Evolutionary conservation across 2,888 invertebrate species (phyloP).

Genomic region (Diabrotica balteata): DNA sequence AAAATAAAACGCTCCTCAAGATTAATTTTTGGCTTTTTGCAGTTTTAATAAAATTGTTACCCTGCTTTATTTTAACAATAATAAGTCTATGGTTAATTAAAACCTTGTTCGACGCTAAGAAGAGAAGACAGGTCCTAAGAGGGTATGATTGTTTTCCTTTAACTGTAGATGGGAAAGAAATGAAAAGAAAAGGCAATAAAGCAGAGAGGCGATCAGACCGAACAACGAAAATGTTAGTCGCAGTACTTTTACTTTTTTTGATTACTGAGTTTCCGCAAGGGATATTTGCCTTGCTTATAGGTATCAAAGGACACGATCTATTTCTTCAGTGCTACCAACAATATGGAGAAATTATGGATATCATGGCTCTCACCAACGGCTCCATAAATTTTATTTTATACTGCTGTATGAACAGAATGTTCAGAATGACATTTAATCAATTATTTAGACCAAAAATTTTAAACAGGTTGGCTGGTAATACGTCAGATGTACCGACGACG

Average conservation of each 20-base stretch:
- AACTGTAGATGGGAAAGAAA: conserved; percentile 36
- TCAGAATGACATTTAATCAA: conserved; percentile 79
- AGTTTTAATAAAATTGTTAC: conserved; percentile 80
- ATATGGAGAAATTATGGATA: conserved; percentile 88
- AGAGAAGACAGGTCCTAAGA: conserved; percentile 73
- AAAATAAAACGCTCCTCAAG: conserved; percentile 57
- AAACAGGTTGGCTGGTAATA: conserved; percentile 67
- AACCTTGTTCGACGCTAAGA: conserved; percentile 78
- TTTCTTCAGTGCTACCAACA: conserved; percentile 81
- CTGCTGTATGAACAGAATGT: conserved; percentile 93
- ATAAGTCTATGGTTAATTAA: conserved; percentile 75
- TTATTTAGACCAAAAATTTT: conserved; percentile 73
- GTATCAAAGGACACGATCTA: conserved; percentile 73
- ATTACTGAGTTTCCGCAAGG: conserved; percentile 86
- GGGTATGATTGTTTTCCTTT: conserved; percentile 68
- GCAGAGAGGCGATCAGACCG: conserved; percentile 81
- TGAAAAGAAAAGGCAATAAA: conserved; percentile 57
- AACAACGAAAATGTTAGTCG: conserved; percentile 88
- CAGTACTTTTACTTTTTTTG: conserved; percentile 84
- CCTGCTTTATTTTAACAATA: conserved; percentile 78
- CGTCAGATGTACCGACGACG: conserved; percentile 71
- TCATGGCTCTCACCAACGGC: conserved; percentile 87
- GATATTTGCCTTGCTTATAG: conserved; percentile 67
- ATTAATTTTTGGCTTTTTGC: conserved; percentile 84
- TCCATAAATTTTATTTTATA: conserved; percentile 94